These are phyloP conservation scores for Hippocampus barbouri DNA, from an alignment of 2,113 vertebrate species.

Conservation along the genomic window DNA sequence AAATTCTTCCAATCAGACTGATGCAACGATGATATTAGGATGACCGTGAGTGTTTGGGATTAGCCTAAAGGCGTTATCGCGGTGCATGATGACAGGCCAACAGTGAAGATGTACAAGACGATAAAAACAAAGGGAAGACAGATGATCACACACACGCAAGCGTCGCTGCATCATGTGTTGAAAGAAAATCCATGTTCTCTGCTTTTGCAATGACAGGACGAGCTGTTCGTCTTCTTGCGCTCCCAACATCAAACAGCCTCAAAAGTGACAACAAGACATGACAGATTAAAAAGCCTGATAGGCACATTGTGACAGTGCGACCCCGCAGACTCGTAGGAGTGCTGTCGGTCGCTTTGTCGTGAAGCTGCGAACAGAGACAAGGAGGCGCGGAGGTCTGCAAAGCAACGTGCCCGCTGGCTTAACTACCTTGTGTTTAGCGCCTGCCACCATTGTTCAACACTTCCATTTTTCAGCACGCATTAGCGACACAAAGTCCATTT, in stretches of 20 bases:
- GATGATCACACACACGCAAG: slow-evolving; percentile 27
- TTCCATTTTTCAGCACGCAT: slow-evolving; percentile 32
- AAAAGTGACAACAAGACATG: background rate
- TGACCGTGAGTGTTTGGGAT: background rate
- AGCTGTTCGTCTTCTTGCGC: slow-evolving; percentile 8
- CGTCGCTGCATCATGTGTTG: slow-evolving; percentile 22
- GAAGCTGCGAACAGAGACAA: slow-evolving; percentile 9
- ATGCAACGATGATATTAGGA: no score
- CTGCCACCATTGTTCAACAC: slow-evolving; percentile 32
- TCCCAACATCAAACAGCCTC: no score
- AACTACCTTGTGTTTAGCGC: slow-evolving; percentile 54
- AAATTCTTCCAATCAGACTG: no score
- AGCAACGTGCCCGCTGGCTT: slow-evolving; percentile 20
- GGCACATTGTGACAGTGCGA: slow-evolving; percentile 4
- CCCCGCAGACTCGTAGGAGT: no score
- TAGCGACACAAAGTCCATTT: slow-evolving; percentile 18
- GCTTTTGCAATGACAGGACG: no score
- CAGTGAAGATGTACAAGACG: slow-evolving; percentile 18
- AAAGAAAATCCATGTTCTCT: slow-evolving; percentile 20
- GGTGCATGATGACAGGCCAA: slow-evolving; percentile 26
- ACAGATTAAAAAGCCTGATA: background rate
- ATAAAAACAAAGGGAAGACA: slow-evolving; percentile 16
- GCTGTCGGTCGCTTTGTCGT: no score
- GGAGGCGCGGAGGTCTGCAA: slow-evolving; percentile 17
- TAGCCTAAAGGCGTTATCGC: background rate